Base-by-base conservation (phyloP, 1,140 invertebrate species). In the Tribolium castaneum region DNA sequence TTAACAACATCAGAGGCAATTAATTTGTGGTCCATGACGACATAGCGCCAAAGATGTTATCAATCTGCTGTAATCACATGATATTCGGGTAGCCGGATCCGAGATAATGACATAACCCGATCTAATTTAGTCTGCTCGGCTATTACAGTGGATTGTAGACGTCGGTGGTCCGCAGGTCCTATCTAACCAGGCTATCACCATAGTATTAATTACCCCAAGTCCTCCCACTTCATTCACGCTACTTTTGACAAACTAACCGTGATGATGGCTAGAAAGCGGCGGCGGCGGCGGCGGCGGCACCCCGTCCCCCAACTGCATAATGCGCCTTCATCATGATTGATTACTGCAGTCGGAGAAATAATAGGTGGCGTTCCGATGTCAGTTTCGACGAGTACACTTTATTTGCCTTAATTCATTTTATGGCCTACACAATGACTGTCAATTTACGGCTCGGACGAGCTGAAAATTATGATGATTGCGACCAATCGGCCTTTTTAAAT, bases 61-160 rank as follows among this genome's bases (percentile, higher is more conserved):
- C 79, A 77, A 78, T 80, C 79, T 71, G 13, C 39, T 62, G 75
- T 80, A 80, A 80, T 80, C 79, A 78, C 76, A 75, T 78, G 79
- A 80, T 80, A 80, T 34, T 56, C 51, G 52, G 70, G 59, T 76
- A 50, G 71, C 70, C 52, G 79, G 70, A 78, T 77, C 50, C 49
- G n/a, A 78, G 79, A 80, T 80, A 80, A 80, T 80, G 79, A 78
- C 71, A 80, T 80, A 80, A 80, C 70, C 79, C 75, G 76, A 80
- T 80, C 79, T 80, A 80, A 80, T 80, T 80, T 79, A 79, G 78
- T 79, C 75, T 56, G 50, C 70, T 59, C 35, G 70, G 77, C 77
- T 78, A 78, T 78, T 78, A 71, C 70, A 78, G 77, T 22, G 66
- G 66, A 77, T 71, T 50, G 76, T 25, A 78, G 77, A 66, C 25